phyloP scores from a whole-genome alignment of 1,140 invertebrate genomes.

The Conopomorpha cramerella region DNA sequence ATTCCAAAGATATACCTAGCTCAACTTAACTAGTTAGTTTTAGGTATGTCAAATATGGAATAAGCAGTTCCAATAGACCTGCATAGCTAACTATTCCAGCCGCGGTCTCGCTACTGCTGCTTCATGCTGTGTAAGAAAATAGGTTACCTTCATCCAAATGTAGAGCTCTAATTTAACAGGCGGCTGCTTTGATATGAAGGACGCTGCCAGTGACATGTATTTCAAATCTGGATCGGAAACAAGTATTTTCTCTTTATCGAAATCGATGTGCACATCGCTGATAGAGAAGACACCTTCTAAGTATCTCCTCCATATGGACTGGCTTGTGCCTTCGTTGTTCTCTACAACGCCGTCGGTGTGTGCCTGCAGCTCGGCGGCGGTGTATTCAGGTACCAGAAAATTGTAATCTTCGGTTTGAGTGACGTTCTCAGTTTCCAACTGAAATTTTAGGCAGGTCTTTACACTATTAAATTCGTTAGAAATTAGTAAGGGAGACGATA shows the following conservation, averaged over 20 bases:
- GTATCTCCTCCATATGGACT: conserved; percentile 67
- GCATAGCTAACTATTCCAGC: no score
- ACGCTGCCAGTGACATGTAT: conserved; percentile 64
- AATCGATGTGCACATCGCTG: conserved; percentile 56
- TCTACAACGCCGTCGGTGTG: conserved; percentile 63
- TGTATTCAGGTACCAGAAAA: conserved; percentile 40
- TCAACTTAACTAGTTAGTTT: no score
- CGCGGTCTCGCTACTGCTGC: no score
- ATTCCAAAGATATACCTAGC: no score
- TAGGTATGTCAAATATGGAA: no score
- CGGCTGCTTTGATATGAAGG: conserved; percentile 60
- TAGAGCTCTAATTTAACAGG: conserved; percentile 65
- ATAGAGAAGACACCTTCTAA: conserved; percentile 65
- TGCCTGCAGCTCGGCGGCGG: conserved; percentile 64
- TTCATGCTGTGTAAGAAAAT: no score
- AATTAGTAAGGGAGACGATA: no score
- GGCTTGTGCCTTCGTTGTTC: conserved; percentile 48
- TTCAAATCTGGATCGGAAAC: conserved; percentile 64
- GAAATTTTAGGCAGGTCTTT: no score
- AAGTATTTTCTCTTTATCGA: conserved; percentile 61
- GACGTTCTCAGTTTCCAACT: neutral
- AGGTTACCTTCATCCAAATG: conserved; percentile 71
- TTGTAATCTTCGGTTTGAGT: neutral
- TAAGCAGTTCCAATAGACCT: no score
- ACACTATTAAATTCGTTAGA: no score